phyloP scores from a whole-genome alignment of 2,113 vertebrate species.

The Ovis aries region ARS-UI_Ramb_v3.0 NC_056055.1:55620001-55620500 shows the following conservation, averaged over 20 bases:
- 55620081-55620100: not conserved
- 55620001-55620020: not conserved
- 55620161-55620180: not conserved
- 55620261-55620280: not conserved
- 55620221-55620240: not conserved
- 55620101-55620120: not conserved
- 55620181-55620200: not conserved
- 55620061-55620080: not conserved
- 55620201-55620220: not conserved
- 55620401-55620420: conserved; percentile 7
- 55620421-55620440: conserved; percentile 35
- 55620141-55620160: not conserved
- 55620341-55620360: not conserved
- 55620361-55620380: not conserved
- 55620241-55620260: not conserved
- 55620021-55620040: not conserved
- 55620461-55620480: not conserved
- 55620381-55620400: conserved; percentile 50
- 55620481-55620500: not conserved
- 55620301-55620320: not conserved
- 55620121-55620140: not conserved
- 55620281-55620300: not conserved
- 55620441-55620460: not conserved
- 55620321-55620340: not conserved
- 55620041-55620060: not conserved